These are phyloP conservation scores for Thumatha senex DNA, from an alignment of 2,888 invertebrate genomes.

Conservation along the genomic window DNA sequence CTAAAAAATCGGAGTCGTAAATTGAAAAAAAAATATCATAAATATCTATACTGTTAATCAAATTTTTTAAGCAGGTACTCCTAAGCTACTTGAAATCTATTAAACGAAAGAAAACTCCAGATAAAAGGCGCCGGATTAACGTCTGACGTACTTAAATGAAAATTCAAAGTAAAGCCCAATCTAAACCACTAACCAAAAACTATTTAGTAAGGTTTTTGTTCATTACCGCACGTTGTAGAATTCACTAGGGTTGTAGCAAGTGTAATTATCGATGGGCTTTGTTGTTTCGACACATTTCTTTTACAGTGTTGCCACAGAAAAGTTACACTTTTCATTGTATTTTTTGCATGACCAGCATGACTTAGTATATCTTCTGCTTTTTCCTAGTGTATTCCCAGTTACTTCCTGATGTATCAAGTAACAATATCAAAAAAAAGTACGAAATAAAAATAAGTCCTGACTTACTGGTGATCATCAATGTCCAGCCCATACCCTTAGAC, in stretches of 20 bases:
- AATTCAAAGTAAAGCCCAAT: neutral
- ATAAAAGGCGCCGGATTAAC: neutral
- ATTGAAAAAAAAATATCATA: too few species aligned
- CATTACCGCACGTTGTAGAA: conserved; percentile 30
- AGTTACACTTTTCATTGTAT: neutral
- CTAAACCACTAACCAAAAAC: conserved; percentile 7
- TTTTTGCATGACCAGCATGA: neutral
- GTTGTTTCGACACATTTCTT: conserved; percentile 10
- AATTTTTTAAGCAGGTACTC: neutral
- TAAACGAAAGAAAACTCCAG: neutral
- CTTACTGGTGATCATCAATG: too few species aligned
- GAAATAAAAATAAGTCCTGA: too few species aligned
- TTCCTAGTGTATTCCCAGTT: too few species aligned
- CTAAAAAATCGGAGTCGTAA: too few species aligned
- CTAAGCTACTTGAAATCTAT: neutral
- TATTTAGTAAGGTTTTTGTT: conserved; percentile 17
- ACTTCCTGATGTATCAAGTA: too few species aligned
- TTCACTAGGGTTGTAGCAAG: conserved; percentile 12
- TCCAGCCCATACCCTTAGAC: too few species aligned
- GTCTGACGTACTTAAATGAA: neutral
- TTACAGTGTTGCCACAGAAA: conserved; percentile 10
- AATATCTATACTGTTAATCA: too few species aligned
- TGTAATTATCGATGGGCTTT: conserved; percentile 18
- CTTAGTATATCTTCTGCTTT: too few species aligned
- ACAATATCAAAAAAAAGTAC: too few species aligned